A percentile compares a stretch with the other conserved stretches of the same genome.
phyloP scores from a whole-genome alignment of 1,140 invertebrate species.

The Augochlora pura region DNA sequence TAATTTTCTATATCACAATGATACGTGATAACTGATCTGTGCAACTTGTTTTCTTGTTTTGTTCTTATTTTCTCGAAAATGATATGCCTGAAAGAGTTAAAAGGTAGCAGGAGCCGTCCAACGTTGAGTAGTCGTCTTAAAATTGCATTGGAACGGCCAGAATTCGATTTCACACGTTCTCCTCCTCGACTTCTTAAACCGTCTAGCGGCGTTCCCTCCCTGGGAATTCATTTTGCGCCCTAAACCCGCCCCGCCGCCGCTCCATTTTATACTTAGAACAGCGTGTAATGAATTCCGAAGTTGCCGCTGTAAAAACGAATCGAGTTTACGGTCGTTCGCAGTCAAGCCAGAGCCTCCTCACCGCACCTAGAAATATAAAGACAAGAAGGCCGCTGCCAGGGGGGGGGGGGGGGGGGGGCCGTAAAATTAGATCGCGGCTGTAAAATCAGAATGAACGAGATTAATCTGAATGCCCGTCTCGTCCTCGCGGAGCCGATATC shows the following conservation, averaged over 20 bases:
- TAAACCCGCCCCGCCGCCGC: no score
- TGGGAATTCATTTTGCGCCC: neutral
- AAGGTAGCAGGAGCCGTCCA: no score
- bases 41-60: no score
- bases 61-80: no score
- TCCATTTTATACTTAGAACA: constrained; percentile 10
- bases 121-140: no score
- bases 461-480: neutral
- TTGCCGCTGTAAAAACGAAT: constrained; percentile 9
- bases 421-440: constrained; percentile 26
- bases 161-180: no score
- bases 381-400: neutral
- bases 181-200: no score
- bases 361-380: constrained; percentile 5
- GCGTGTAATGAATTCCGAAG: constrained; percentile 9
- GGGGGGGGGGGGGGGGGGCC: no score
- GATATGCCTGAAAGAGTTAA: no score
- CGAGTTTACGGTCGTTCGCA: neutral
- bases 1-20: no score
- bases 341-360: neutral
- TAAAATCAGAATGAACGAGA: constrained; percentile 22
- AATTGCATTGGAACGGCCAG: no score
- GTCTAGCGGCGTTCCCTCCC: neutral
- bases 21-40: no score
- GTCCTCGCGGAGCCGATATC: neutral